Percentiles rank a stretch among this genome's conserved stretches.
Evolutionary conservation across 2,113 vertebrate species (phyloP).

Genomic region (Nematolebias whitei): DNA sequence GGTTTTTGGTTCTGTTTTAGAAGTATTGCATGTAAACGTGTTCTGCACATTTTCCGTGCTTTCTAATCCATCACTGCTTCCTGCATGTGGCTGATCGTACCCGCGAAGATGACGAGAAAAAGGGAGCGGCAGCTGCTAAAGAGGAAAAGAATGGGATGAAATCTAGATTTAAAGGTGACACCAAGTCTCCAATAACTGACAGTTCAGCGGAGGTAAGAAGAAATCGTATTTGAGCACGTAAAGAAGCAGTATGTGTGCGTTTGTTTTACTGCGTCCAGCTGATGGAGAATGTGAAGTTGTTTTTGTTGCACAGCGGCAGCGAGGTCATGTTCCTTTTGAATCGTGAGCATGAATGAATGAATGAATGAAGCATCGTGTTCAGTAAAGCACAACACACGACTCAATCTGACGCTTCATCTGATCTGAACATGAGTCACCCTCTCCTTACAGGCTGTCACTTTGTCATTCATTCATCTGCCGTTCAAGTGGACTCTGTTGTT

Average conservation of each 20-base stretch:
- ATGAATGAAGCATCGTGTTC: conserved; percentile 14
- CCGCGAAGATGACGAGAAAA: conserved; percentile 68
- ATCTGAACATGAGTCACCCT: conserved; percentile 28
- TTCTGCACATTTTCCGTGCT: neutral
- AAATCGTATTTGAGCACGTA: conserved; percentile 2
- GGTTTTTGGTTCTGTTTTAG: too few species aligned
- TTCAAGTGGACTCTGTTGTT: conserved; percentile 5
- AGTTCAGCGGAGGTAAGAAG: conserved; percentile 57
- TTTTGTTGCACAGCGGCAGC: conserved; percentile 47
- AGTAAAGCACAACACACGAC: conserved; percentile 1
- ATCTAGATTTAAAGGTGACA: conserved; percentile 76
- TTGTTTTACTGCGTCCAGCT: neutral
- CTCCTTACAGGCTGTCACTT: conserved; percentile 22
- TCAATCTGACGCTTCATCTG: conserved; percentile 4
- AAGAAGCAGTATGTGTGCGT: neutral
- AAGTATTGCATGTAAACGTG: too few species aligned
- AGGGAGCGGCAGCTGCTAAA: conserved; percentile 37
- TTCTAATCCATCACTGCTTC: neutral
- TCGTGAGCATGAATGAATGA: too few species aligned
- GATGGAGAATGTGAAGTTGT: neutral
- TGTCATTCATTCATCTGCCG: conserved; percentile 25
- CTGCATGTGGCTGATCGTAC: conserved; percentile 7
- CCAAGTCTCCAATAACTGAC: conserved; percentile 61
- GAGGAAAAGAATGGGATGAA: conserved; percentile 68
- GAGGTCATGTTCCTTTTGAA: conserved; percentile 14